Conservation (phyloP, 1,140 invertebrate species). For the Neotoxoptera formosana region DNA sequence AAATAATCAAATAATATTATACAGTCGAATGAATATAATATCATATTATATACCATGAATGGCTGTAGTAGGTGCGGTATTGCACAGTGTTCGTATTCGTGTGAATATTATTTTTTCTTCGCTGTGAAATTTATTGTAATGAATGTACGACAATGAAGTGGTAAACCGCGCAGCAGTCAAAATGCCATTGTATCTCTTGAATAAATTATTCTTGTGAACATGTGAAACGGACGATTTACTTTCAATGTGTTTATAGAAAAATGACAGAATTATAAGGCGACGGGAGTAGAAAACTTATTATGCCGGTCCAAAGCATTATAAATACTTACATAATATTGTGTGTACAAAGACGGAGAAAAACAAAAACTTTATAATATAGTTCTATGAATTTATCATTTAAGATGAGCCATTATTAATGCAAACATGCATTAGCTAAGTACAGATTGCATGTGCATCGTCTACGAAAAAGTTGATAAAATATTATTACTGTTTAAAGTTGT, state of each 20-base stretch:
- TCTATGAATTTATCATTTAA: background rate
- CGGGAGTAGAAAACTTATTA: background rate
- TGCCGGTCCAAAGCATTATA: background rate
- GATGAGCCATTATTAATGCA: background rate
- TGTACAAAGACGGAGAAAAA: background rate
- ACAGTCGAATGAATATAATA: background rate
- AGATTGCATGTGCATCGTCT: background rate
- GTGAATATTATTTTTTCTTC: background rate
- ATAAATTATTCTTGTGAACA: background rate
- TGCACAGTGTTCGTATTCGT: background rate
- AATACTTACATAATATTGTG: background rate
- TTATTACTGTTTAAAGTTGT: background rate
- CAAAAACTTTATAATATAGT: background rate
- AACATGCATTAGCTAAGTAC: background rate
- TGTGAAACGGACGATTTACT: conserved; percentile 3
- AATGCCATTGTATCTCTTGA: background rate
- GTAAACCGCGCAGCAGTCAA: background rate
- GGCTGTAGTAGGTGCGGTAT: background rate
- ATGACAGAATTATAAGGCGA: background rate
- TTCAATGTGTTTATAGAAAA: background rate
- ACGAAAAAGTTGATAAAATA: background rate
- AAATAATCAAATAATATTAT: background rate
- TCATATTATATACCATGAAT: background rate
- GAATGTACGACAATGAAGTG: background rate
- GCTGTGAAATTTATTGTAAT: background rate